Evolutionary conservation across 2,113 vertebrate species (phyloP).

Genomic region (Xenotilapia flavipinnis): DNA sequence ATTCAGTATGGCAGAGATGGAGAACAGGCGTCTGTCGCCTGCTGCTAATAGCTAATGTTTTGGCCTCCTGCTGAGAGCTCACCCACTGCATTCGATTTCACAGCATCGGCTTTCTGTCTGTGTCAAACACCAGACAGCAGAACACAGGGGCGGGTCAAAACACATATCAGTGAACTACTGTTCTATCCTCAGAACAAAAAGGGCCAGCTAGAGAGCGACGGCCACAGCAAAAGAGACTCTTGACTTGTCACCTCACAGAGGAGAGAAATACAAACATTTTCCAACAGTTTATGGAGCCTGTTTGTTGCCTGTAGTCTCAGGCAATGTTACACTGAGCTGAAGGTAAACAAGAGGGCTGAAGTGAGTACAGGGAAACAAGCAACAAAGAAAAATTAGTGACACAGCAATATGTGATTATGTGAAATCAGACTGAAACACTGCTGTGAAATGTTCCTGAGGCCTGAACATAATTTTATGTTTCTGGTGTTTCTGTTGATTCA

Average conservation of each 20-base stretch:
- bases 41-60: constrained; percentile 27
- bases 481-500: constrained; percentile 13
- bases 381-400: not conserved
- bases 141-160: constrained; percentile 11
- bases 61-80: constrained; percentile 18
- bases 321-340: not conserved
- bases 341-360: not conserved
- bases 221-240: not conserved
- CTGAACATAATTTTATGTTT: not conserved
- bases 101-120: constrained; percentile 22
- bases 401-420: not conserved
- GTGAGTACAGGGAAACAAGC: not conserved
- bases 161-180: not conserved
- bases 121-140: constrained; percentile 33
- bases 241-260: constrained; percentile 10
- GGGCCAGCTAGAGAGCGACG: not conserved
- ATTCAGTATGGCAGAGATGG: not conserved
- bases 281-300: not conserved
- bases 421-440: not conserved
- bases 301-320: not conserved
- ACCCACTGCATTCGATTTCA: constrained; percentile 30
- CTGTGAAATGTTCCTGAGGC: not conserved
- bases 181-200: not conserved
- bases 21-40: not conserved
- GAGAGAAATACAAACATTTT: not conserved